Percentiles rank a stretch among this genome's conserved stretches.
Conservation (phyloP, 1,140 invertebrate species). For the Limonius californicus region DNA sequence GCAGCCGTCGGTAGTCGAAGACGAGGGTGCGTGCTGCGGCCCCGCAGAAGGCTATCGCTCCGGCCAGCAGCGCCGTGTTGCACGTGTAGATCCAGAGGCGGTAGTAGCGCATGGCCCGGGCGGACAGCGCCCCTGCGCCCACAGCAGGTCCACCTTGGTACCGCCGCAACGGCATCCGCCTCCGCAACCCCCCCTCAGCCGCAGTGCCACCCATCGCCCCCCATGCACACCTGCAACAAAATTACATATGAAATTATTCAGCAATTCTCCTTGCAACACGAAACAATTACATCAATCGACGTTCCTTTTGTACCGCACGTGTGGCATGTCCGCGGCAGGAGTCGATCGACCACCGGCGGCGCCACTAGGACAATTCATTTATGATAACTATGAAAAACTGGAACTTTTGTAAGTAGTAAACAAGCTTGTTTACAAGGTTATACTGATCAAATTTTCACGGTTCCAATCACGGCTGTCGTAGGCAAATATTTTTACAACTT, state of each 20-base stretch:
- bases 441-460: too few species aligned
- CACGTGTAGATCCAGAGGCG: slow-evolving; percentile 90
- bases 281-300: too few species aligned
- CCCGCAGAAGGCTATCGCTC: slow-evolving; percentile 74
- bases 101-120: slow-evolving; percentile 66
- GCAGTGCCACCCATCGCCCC: slow-evolving; percentile 49
- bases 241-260: slow-evolving; percentile 1
- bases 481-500: too few species aligned
- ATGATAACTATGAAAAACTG: too few species aligned
- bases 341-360: too few species aligned
- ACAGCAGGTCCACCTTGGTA: slow-evolving; percentile 23
- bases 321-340: too few species aligned
- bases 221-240: slow-evolving; percentile 45
- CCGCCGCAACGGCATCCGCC: slow-evolving; percentile 53
- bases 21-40: slow-evolving; percentile 69
- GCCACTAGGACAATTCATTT: too few species aligned
- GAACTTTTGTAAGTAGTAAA: too few species aligned
- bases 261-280: too few species aligned
- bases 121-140: slow-evolving; percentile 35
- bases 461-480: too few species aligned
- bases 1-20: slow-evolving; percentile 63
- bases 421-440: too few species aligned
- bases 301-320: too few species aligned
- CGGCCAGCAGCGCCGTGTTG: slow-evolving; percentile 79
- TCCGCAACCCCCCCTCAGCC: slow-evolving; percentile 53